Conservation (phyloP, 2,888 invertebrate genomes). For the Nymphalis polychloros region DNA sequence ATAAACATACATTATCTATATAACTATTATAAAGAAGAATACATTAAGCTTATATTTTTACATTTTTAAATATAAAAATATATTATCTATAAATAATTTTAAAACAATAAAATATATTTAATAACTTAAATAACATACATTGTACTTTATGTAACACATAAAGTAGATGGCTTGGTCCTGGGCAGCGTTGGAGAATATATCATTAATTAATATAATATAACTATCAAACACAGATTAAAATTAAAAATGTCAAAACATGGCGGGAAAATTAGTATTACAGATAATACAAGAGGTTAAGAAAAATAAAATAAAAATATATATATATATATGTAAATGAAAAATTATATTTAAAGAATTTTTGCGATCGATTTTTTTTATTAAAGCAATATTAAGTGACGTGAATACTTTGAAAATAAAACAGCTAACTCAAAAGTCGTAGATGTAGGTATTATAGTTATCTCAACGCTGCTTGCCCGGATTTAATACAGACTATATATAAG, state of each 20-base stretch:
- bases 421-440: too few species aligned
- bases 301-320: too few species aligned
- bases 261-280: background rate
- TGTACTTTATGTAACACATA: slow-evolving; percentile 75
- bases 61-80: too few species aligned
- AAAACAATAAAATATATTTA: background rate
- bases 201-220: background rate
- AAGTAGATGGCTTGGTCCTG: slow-evolving; percentile 72
- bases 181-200: slow-evolving; percentile 21
- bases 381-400: too few species aligned
- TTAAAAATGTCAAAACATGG: background rate
- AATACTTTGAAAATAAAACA: too few species aligned
- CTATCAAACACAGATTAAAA: background rate
- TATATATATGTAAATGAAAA: background rate
- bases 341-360: too few species aligned
- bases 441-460: too few species aligned
- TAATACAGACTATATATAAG: too few species aligned
- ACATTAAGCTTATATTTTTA: background rate
- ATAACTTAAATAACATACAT: slow-evolving; percentile 58
- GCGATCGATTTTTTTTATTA: too few species aligned
- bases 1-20: background rate
- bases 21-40: background rate
- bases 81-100: too few species aligned
- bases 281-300: background rate
- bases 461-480: too few species aligned